Evolutionary conservation across 1,140 invertebrate genomes (phyloP).

Genomic region (Goniozus legneri): DNA sequence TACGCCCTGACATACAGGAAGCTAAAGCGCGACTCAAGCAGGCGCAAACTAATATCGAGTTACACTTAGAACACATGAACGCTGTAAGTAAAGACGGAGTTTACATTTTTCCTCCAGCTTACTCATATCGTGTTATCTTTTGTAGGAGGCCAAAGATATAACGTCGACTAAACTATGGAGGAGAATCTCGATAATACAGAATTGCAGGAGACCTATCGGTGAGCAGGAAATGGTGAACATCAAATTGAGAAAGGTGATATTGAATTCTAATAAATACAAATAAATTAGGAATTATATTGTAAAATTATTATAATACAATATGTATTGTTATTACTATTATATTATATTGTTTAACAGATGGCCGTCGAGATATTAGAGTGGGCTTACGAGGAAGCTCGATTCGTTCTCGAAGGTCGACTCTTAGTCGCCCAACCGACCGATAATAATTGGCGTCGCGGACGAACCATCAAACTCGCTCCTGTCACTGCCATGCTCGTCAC

Average conservation of each 20-base stretch:
- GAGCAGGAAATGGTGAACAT: constrained; percentile 84
- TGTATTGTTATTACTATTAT: neutral
- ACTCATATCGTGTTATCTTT: constrained; percentile 9
- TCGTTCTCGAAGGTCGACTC: constrained; percentile 82
- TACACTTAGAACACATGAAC: constrained; percentile 93
- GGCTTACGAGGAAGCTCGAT: constrained; percentile 86
- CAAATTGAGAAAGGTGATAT: constrained; percentile 70
- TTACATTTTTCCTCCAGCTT: too few relatives aligned
- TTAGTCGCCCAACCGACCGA: constrained; percentile 83
- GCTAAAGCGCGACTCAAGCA: constrained; percentile 74
- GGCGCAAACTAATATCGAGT: constrained; percentile 88
- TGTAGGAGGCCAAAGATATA: constrained; percentile 81
- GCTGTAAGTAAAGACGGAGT: constrained; percentile 60
- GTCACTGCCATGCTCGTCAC: constrained; percentile 85
- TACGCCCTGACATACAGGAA: constrained; percentile 61
- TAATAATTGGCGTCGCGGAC: constrained; percentile 82
- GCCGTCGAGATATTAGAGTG: constrained; percentile 89
- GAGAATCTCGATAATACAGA: constrained; percentile 77
- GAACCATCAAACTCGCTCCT: constrained; percentile 82
- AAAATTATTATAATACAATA: neutral
- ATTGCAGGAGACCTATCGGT: constrained; percentile 64
- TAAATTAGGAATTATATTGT: neutral
- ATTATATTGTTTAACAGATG: constrained; percentile 58
- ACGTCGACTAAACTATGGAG: constrained; percentile 84
- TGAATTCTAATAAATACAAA: neutral